Evolutionary conservation across 1,140 invertebrate species (phyloP).

Genomic region (Drosophila elegans): DNA sequence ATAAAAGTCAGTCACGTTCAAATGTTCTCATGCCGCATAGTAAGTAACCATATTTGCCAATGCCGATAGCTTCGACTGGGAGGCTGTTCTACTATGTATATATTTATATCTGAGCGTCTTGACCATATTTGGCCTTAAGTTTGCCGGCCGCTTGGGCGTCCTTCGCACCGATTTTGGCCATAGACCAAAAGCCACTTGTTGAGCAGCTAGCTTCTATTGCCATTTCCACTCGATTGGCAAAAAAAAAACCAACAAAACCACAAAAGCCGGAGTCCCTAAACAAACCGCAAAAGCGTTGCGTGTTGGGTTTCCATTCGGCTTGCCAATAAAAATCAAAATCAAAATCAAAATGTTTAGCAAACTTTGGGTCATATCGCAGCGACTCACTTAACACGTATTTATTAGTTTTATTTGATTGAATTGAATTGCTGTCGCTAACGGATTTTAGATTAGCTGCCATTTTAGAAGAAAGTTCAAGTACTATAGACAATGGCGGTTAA

Average conservation of each 20-base stretch:
- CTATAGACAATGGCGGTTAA: not conserved
- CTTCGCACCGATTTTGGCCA: constrained; percentile 73
- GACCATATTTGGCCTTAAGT: constrained; percentile 62
- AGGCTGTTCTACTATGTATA: not conserved
- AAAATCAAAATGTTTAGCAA: constrained; percentile 52
- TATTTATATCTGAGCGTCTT: constrained; percentile 27
- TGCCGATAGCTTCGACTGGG: constrained; percentile 38
- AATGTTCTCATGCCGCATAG: constrained; percentile 23
- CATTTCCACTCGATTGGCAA: constrained; percentile 21
- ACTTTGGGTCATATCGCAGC: constrained; percentile 41
- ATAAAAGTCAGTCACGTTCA: constrained; percentile 46
- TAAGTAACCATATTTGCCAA: constrained; percentile 71
- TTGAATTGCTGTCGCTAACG: constrained; percentile 61
- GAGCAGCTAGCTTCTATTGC: constrained; percentile 36
- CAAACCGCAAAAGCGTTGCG: constrained; percentile 59
- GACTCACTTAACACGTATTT: constrained; percentile 49
- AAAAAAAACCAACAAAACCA: not conserved
- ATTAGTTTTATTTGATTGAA: constrained; percentile 69
- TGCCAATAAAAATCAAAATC: constrained; percentile 51
- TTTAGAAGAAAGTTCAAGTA: constrained; percentile 20
- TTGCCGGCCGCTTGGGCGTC: constrained; percentile 68
- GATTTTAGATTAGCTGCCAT: constrained; percentile 59
- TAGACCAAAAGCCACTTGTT: constrained; percentile 65
- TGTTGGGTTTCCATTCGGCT: constrained; percentile 59
- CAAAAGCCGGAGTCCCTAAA: constrained; percentile 23